Evolutionary conservation across 2,888 invertebrate species (phyloP).

Genomic region (Agriopis leucophaearia): DNA sequence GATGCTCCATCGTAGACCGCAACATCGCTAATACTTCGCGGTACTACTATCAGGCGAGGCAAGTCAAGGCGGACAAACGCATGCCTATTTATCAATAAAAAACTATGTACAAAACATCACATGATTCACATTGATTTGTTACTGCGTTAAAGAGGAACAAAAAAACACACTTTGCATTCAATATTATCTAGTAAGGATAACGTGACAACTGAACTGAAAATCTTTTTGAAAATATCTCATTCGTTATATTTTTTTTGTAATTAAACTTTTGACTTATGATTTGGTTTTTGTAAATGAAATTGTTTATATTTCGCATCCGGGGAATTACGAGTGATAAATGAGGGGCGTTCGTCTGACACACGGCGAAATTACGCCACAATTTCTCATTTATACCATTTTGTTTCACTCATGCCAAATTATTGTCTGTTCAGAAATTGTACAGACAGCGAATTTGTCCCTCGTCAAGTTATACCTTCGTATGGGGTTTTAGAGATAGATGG

Average conservation of each 20-base stretch:
- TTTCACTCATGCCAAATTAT: constrained; percentile 40
- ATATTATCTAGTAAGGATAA: no score
- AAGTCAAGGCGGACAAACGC: no score
- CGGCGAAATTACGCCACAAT: constrained; percentile 55
- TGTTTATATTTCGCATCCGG: constrained; percentile 48
- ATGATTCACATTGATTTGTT: no score
- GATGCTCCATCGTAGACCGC: no score
- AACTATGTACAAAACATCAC: no score
- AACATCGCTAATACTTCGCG: no score
- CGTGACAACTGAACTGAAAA: no score
- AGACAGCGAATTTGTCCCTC: neutral
- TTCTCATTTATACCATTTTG: constrained; percentile 60
- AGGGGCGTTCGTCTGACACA: constrained; percentile 50
- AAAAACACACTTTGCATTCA: no score
- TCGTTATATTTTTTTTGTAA: constrained; percentile 22
- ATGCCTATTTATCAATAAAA: no score
- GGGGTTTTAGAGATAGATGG: no score
- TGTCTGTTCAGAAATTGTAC: constrained; percentile 27
- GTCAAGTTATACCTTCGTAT: neutral
- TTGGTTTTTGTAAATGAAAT: constrained; percentile 49
- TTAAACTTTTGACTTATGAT: constrained; percentile 46
- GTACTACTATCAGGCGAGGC: no score
- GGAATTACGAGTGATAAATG: constrained; percentile 63
- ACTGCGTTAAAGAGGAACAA: no score
- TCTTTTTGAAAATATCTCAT: constrained; percentile 1